phyloP scores from a whole-genome alignment of 2,797 vertebrate species.

The Lagocephalus sceleratus region DNA sequence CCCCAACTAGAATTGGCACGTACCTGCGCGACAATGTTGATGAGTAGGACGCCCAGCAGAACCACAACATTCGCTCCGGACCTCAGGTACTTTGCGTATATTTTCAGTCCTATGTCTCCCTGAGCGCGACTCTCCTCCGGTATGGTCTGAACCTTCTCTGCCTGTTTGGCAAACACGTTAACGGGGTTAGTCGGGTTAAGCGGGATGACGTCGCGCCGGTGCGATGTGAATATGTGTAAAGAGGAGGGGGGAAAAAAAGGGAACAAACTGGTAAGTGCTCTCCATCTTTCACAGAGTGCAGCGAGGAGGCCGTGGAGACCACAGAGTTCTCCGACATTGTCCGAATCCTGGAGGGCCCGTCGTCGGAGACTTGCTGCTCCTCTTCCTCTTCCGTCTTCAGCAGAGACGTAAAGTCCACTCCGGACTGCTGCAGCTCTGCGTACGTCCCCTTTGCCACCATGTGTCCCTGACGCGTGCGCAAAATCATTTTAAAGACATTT shows the following conservation, averaged over 20 bases:
- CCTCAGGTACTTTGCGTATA: constrained; percentile 86
- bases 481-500: neutral
- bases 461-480: constrained; percentile 77
- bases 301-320: constrained; percentile 83
- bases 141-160: constrained; percentile 67
- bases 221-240: neutral
- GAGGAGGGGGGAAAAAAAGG: neutral
- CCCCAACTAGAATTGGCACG: neutral
- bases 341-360: constrained; percentile 65
- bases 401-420: constrained; percentile 90
- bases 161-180: constrained; percentile 54
- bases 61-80: constrained; percentile 77
- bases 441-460: constrained; percentile 89
- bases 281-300: constrained; percentile 81
- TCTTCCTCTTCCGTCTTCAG: constrained; percentile 86
- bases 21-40: constrained; percentile 87
- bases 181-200: neutral
- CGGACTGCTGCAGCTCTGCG: constrained; percentile 83
- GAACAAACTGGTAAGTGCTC: constrained; percentile 78
- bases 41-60: constrained; percentile 71
- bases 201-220: neutral
- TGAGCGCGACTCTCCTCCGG: constrained; percentile 84
- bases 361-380: constrained; percentile 41
- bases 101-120: constrained; percentile 76
- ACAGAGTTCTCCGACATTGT: constrained; percentile 86